Conservation (phyloP, 92 coral and sea anemone genomes). For the Isaurus tuberculatus region DNA sequence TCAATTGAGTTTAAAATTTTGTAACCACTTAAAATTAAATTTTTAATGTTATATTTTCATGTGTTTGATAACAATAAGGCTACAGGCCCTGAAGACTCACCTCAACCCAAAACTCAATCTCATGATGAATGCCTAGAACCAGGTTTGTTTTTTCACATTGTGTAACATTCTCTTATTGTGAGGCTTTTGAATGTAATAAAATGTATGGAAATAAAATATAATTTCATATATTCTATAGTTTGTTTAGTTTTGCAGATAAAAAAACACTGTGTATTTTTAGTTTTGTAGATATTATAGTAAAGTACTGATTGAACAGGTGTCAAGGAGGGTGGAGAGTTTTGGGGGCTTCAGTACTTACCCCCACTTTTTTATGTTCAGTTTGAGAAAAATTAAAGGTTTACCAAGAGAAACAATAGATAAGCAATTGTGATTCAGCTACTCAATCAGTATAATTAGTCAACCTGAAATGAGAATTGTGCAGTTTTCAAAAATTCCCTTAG, state of each 20-base stretch:
- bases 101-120: neutral
- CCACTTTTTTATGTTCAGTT: no score
- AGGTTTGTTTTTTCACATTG: constrained; percentile 7
- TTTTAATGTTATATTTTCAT: neutral
- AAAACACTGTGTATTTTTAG: no score
- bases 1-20: neutral
- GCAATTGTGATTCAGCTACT: no score
- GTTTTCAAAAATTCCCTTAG: no score
- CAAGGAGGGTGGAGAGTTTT: no score
- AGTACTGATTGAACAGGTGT: no score
- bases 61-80: constrained; percentile 3
- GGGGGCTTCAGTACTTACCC: no score
- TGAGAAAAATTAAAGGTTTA: no score
- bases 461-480: no score
- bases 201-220: neutral
- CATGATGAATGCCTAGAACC: neutral
- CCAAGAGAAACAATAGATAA: no score
- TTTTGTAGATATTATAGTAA: no score
- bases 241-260: neutral
- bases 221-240: neutral
- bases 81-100: neutral
- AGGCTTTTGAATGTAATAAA: neutral
- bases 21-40: neutral
- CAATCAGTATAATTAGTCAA: no score
- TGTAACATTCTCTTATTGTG: neutral